Base-by-base conservation (phyloP, 2,888 invertebrate genomes). In the Hirtodrosophila duncani region DNA sequence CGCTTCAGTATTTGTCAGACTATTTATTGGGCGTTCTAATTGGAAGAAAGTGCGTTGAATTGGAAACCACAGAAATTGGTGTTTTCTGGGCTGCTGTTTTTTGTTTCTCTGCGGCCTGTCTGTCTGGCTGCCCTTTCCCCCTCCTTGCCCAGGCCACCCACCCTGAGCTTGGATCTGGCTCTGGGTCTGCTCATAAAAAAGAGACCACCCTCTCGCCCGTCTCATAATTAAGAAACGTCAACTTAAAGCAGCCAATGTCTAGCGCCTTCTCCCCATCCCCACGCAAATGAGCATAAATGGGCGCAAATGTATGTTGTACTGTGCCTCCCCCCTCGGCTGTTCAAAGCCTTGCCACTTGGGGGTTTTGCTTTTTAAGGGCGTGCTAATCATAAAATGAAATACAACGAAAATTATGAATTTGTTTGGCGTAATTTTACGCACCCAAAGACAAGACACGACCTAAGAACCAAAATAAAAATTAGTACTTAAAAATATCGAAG, bases 21-120 rank as follows among this genome's bases (percentile, higher is more conserved):
- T 72, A 78, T 81, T 78, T 74, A 74, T 74, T 74, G 78, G 70
- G 57, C 42, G 59, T 38, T 78, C 72, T 74, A 74, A 74, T 74
- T 74, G 72, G 56, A n/a, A n/a, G n/a, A 52, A 81, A 74, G 67
- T 78, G 81, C 72, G 81, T 78, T 78, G 78, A 78, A 81, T 74
- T 74, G 81, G 72, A 74, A 74, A 74, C 72, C 72, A 58, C 72
- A 80, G 72, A 78, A 78, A 80, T 80, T 55, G 72, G 69, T 55
- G 49, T 51, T n/a, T n/a, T n/a, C n/a, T n/a, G n/a, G n/a, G 31
- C 33, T 23, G 14, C 37, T 24, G 48, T 42, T n/a, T n/a, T n/a
- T n/a, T n/a, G n/a, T n/a, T n/a, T n/a, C n/a, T n/a, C n/a, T n/a
- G n/a, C n/a, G n/a, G 36, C 31, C 46, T 42, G 53, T 49, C 55